Conservation (phyloP, 2,797 vertebrate genomes). For the Pteropus rufus region DNA sequence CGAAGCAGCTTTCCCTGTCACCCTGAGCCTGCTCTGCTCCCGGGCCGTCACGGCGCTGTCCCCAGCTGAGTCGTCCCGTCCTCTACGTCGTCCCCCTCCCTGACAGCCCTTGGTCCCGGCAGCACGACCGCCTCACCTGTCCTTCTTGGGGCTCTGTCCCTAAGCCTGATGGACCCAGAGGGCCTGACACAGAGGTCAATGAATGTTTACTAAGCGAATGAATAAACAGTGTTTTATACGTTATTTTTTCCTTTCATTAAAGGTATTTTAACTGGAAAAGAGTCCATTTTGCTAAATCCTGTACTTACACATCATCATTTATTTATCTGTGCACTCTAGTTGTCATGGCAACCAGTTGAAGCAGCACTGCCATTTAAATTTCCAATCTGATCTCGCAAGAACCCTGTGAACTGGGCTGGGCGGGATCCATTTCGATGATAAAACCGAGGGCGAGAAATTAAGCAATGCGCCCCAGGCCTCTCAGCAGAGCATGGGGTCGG, state of each 20-base stretch:
- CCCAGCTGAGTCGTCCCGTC: accelerated
- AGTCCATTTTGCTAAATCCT: background rate
- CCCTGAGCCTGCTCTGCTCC: accelerated
- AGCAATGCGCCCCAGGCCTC: accelerated
- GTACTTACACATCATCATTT: background rate
- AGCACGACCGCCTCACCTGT: accelerated
- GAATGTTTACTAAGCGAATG: background rate
- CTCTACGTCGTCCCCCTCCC: background rate
- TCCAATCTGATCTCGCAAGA: constrained; percentile 57
- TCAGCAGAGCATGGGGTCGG: background rate
- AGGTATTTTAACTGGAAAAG: background rate
- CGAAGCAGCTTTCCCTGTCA: no score
- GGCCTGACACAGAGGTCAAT: background rate
- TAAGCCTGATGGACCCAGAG: accelerated
- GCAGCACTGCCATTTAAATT: background rate
- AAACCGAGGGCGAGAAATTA: background rate
- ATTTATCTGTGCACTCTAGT: background rate
- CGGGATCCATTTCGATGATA: background rate
- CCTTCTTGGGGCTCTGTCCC: background rate
- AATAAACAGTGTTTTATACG: background rate
- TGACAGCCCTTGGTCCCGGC: background rate
- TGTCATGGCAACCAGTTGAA: background rate
- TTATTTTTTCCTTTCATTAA: background rate
- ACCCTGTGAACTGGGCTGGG: background rate
- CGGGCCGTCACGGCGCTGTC: accelerated